Conservation (phyloP, 2,797 vertebrate genomes). For the Melanotaenia parkinsoni region DNA sequence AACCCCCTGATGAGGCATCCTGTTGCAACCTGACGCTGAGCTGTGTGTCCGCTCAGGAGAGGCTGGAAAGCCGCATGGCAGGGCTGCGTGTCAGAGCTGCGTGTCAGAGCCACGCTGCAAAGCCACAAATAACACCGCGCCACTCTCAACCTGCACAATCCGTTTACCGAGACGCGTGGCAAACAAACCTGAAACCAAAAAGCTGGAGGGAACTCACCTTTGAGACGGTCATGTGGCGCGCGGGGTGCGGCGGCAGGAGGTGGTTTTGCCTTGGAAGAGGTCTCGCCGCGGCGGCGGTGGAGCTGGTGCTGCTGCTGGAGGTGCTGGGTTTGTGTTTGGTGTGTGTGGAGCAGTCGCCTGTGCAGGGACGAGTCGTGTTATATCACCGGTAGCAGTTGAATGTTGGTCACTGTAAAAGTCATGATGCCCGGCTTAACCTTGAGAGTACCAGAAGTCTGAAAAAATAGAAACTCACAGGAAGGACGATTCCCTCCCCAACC, state of each 20-base stretch:
- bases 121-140: constrained; percentile 5
- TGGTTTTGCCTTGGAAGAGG: constrained; percentile 45
- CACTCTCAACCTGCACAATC: not conserved
- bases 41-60: constrained; percentile 12
- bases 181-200: constrained; percentile 4
- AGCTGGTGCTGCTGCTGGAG: constrained; percentile 11
- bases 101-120: constrained; percentile 28
- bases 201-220: constrained; percentile 66
- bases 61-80: constrained; percentile 50
- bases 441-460: not conserved
- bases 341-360: constrained; percentile 5
- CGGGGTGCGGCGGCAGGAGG: constrained; percentile 70
- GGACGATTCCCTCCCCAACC: constrained; percentile 4
- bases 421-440: constrained; percentile 55
- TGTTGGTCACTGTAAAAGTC: constrained; percentile 54
- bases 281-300: not conserved
- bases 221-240: constrained; percentile 74
- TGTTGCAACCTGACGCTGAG: not conserved
- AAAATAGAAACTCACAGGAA: constrained; percentile 4
- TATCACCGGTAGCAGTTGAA: constrained; percentile 28
- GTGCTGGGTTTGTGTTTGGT: not conserved
- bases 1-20: not conserved
- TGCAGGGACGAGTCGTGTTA: constrained; percentile 42
- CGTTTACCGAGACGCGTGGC: not conserved
- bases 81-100: not conserved